Base-by-base conservation (phyloP, 2,797 vertebrate genomes). In the Ctenochaetus hawaiiensis region DNA sequence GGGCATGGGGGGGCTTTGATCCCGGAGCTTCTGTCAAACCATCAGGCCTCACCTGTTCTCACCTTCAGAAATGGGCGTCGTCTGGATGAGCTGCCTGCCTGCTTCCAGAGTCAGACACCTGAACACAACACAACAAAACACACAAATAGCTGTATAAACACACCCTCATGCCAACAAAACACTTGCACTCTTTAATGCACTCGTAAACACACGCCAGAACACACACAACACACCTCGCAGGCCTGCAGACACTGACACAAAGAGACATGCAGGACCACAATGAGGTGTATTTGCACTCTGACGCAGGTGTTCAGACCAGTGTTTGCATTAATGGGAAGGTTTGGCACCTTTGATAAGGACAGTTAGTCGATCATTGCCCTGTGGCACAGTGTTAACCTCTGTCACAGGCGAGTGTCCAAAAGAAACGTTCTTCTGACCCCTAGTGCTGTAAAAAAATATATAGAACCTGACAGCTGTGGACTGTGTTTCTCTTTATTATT, bases 61-160 rank as follows among this genome's bases (percentile, higher is more conserved):
- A 17, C 30, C 56, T 43, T 64, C 49, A 65, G 34, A 63, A 65
- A 58, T 61, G 67, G 72, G 2, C 5, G 16, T 65, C 1, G 7
- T 54, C 62, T 77, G 89, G 45, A 89, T 80, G 54, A 95, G 5
- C n/a, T 89, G 88, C 20, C 71, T 72, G 37, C 91, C 84, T 59
- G 88, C 90, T 18, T 89, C 90, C 75, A 94, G 81, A 53, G 84
- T 84, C 67, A 96, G 95, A 72, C 90, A 94, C 78, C 96, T 96
- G 48, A 75, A 77, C 67, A 73, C 59, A 77, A 59, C 78, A 66
- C 43, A 77, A 66, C 61, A 49, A 84, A 72, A 61, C 77, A 68
- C 43, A 87, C n/a, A 86, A 49, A 82, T 4, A 61, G 13, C 45
- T 56, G 16, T 39, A 43, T 63, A 66, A 83, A 80, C 69, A 83